Conservation (phyloP, 2,113 vertebrate species). For the Mus musculus region DNA sequence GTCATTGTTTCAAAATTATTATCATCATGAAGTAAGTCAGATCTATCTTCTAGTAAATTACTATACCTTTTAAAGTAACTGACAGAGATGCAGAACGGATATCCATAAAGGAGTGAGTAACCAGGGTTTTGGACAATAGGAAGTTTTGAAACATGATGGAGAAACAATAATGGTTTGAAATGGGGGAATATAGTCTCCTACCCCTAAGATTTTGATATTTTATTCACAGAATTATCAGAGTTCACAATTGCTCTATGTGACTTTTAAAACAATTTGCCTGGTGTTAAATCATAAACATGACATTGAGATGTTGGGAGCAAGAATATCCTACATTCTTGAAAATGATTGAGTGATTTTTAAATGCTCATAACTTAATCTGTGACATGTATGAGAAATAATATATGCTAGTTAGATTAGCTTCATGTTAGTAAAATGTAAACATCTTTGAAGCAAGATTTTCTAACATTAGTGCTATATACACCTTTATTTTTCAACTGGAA, state of each 20-base stretch:
- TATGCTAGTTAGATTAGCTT: background rate
- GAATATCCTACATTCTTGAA: background rate
- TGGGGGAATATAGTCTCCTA: background rate
- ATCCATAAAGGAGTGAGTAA: slow-evolving; percentile 1
- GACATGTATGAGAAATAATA: background rate
- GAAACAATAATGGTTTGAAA: background rate
- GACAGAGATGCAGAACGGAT: background rate
- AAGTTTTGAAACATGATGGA: background rate
- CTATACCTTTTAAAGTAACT: background rate
- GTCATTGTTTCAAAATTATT: background rate
- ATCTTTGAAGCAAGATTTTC: background rate
- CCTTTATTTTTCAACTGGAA: background rate
- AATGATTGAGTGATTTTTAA: background rate
- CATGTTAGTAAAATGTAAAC: background rate
- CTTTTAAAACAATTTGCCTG: background rate
- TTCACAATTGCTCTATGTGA: background rate
- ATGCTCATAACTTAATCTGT: background rate
- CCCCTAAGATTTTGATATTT: background rate
- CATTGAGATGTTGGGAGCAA: background rate
- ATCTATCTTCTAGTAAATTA: background rate
- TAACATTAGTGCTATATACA: background rate
- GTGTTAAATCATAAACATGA: background rate
- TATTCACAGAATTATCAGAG: background rate
- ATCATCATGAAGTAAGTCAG: background rate
- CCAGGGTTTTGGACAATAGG: background rate